Conservation (phyloP, 2,888 invertebrate species). For the Chalcosyrphus nemorum region DNA sequence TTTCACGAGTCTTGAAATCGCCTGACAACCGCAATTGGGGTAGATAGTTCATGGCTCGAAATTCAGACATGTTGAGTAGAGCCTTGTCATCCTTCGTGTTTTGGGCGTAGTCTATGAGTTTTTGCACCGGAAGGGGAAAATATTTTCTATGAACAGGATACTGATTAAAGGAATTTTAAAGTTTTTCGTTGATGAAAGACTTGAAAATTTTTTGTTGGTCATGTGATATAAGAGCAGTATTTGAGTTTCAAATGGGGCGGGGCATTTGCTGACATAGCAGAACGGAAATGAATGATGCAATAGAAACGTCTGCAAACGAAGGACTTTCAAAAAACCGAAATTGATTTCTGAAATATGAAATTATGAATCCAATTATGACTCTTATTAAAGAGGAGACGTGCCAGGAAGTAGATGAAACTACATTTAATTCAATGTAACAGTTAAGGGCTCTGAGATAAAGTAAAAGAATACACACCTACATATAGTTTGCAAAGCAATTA, state of each 20-base stretch:
- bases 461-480: too few species aligned
- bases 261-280: neutral
- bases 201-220: neutral
- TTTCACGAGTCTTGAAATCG: conserved; percentile 2
- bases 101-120: conserved; percentile 22
- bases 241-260: neutral
- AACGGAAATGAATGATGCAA: neutral
- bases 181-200: neutral
- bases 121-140: conserved; percentile 21
- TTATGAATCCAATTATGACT: too few species aligned
- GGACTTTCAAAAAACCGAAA: neutral
- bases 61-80: conserved; percentile 6
- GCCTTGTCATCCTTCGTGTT: neutral
- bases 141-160: neutral
- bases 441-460: too few species aligned
- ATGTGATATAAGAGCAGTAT: neutral
- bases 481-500: too few species aligned
- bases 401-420: neutral
- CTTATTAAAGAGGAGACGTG: neutral
- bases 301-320: neutral
- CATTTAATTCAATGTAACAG: too few species aligned
- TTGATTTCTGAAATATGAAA: neutral
- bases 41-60: conserved; percentile 25
- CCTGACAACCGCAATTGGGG: conserved; percentile 10
- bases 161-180: conserved; percentile 7